These are phyloP conservation scores for Heliconius cydno DNA, from an alignment of 2,888 invertebrate genomes.

Conservation along the genomic window DNA sequence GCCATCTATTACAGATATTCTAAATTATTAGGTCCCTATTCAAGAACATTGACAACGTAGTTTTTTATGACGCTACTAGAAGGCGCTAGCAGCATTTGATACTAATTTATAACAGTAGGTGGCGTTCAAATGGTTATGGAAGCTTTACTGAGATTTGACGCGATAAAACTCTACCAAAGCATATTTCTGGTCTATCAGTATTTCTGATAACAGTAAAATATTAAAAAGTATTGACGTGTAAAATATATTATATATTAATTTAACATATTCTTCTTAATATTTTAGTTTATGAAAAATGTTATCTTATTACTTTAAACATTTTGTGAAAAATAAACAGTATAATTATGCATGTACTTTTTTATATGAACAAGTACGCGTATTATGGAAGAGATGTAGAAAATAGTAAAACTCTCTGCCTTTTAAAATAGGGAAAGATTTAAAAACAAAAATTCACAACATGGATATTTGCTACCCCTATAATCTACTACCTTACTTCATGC, in stretches of 20 bases:
- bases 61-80: neutral
- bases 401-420: neutral
- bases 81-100: neutral
- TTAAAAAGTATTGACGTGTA: neutral
- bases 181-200: no score
- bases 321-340: neutral
- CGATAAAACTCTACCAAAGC: neutral
- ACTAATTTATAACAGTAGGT: neutral
- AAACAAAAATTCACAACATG: neutral
- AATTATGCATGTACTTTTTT: neutral
- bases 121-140: neutral
- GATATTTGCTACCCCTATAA: constrained; percentile 5
- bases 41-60: neutral
- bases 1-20: neutral
- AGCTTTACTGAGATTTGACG: neutral
- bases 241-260: neutral
- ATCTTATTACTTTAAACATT: neutral
- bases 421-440: neutral
- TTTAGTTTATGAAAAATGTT: neutral
- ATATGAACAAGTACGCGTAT: neutral
- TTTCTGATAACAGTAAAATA: no score
- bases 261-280: neutral
- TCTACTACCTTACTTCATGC: constrained; percentile 13
- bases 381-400: neutral
- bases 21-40: neutral